A percentile compares a stretch with the other conserved stretches of the same genome.
phyloP scores from a whole-genome alignment of 2,113 vertebrate species.

The Nestor notabilis region DNA sequence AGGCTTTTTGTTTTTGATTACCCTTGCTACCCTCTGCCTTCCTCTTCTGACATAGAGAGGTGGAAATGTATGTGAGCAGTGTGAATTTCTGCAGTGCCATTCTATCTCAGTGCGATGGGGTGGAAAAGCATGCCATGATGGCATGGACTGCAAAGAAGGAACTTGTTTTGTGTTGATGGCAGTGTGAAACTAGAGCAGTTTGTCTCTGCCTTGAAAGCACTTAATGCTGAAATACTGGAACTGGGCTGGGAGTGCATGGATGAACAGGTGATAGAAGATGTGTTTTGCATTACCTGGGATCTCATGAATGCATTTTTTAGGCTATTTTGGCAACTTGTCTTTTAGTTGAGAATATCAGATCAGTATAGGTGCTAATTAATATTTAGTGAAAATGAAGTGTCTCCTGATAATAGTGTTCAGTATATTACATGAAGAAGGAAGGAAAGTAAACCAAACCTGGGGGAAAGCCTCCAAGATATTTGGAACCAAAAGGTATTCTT shows the following conservation, averaged over 20 bases:
- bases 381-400: not conserved
- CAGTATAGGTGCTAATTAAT: not conserved
- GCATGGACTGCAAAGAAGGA: not conserved
- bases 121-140: not conserved
- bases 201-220: not conserved
- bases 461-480: fast-evolving
- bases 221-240: not conserved
- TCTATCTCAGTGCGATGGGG: not conserved
- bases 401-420: not conserved
- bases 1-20: not conserved
- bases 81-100: not conserved
- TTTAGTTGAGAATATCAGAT: not conserved
- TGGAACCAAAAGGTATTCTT: not conserved
- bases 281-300: not conserved
- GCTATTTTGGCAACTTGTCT: not conserved
- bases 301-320: not conserved
- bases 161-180: not conserved
- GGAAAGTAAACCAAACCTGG: not conserved
- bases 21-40: not conserved
- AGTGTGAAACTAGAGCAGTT: not conserved
- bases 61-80: not conserved
- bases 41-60: not conserved
- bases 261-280: not conserved
- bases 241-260: fast-evolving
- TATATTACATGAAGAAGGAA: not conserved